A percentile compares a stretch with the other conserved stretches of the same genome.
phyloP scores from a whole-genome alignment of 2,797 vertebrate species.

The Dallia pectoralis region DNA sequence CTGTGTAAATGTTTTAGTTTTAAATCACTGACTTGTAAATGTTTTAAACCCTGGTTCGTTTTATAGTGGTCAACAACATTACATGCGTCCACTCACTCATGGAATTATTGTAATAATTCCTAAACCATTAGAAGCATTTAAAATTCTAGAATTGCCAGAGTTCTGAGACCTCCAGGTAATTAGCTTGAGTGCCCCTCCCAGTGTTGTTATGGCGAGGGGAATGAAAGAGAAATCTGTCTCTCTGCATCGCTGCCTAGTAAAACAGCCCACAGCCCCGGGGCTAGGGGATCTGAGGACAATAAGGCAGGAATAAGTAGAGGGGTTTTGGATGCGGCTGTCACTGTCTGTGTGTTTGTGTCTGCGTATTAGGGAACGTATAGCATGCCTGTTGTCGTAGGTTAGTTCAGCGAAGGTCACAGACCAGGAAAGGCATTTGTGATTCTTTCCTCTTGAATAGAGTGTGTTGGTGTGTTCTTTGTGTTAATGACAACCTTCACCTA shows the following conservation, averaged over 20 bases:
- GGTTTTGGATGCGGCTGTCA: conserved; percentile 43
- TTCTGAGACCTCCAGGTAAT: background rate
- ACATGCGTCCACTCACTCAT: too few species aligned
- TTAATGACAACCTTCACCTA: background rate
- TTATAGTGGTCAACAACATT: too few species aligned
- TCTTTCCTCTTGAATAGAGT: conserved; percentile 48
- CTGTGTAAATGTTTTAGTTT: too few species aligned
- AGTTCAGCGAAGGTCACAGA: background rate
- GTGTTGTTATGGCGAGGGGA: conserved; percentile 39
- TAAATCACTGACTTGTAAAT: too few species aligned
- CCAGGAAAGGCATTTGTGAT: conserved; percentile 28
- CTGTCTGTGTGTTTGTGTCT: background rate
- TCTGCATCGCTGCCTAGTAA: conserved; percentile 31
- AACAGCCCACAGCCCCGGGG: conserved; percentile 37
- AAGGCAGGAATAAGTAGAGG: conserved; percentile 55
- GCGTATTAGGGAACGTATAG: conserved; percentile 31
- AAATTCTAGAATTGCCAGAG: background rate
- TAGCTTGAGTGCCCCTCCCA: background rate
- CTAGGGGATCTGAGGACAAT: conserved; percentile 40
- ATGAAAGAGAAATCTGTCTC: conserved; percentile 28
- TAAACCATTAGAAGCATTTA: too few species aligned
- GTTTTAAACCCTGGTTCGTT: too few species aligned
- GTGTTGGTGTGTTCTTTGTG: background rate
- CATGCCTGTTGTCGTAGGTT: background rate
- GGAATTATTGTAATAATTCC: background rate